Conservation (phyloP, 2,113 vertebrate genomes). For the Malurus elegans region DNA sequence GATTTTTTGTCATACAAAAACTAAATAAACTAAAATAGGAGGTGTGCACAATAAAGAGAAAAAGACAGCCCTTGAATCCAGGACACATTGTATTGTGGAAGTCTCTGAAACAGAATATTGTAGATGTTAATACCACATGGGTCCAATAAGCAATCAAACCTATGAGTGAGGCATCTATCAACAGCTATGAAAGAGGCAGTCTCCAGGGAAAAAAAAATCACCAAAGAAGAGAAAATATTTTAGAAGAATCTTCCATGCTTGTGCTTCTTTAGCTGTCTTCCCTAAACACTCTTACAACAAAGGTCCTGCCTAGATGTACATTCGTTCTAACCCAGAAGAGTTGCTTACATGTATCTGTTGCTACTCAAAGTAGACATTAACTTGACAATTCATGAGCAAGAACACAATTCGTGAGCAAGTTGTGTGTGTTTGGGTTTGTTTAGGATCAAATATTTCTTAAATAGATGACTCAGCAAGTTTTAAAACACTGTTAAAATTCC, state of each 20-base stretch:
- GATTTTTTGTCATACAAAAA: neutral
- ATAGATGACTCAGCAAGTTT: neutral
- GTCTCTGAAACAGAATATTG: neutral
- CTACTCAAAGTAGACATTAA: neutral
- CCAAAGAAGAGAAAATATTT: neutral
- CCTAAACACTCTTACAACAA: neutral
- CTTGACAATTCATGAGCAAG: neutral
- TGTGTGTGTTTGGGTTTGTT: too few species aligned
- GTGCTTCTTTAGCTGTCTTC: neutral
- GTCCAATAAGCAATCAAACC: neutral
- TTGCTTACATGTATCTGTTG: neutral
- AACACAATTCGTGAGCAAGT: too few species aligned
- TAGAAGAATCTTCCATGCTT: neutral
- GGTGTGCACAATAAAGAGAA: neutral
- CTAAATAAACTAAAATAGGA: neutral
- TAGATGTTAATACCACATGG: neutral
- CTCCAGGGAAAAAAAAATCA: neutral
- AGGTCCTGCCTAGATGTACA: neutral
- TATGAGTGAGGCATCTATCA: neutral
- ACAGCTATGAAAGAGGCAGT: neutral
- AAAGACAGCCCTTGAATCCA: neutral
- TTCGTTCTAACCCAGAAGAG: neutral
- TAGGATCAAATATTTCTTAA: neutral
- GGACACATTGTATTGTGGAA: neutral
- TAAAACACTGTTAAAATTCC: neutral